Evolutionary conservation across 1,140 invertebrate genomes (phyloP), one percentile per base, ranked within the genome.

Genomic region (Paralvinella palmiformis): DNA sequence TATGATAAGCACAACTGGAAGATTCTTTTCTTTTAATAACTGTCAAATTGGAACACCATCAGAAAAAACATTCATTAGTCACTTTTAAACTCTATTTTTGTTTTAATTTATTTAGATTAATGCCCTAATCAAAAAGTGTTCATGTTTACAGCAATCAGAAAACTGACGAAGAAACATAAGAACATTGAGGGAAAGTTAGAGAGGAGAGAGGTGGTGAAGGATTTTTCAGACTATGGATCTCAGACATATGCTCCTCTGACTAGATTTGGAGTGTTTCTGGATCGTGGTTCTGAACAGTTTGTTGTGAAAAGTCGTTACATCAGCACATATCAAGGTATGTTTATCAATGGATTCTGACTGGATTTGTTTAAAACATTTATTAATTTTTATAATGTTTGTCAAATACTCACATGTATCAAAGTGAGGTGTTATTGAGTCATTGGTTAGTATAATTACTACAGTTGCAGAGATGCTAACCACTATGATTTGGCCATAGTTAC

Each of bases 191-290:
- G 67, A 0, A 75, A 73, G 62, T 58, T 74, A 5, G 69, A 75
- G 27, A 66, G 73, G 36, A 64, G 75, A 4, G 72, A 79, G 44
- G 71, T 81, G 2, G 75, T 79, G 56, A 55, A 74, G 0, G 79
- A 82, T 1, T 81, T 76, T 65, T 48, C 72, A 1, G 67, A 75
- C 35, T 73, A 66, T 64, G 73, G 71, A 24, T 79, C 78, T 7
- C 75, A 79, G 66, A 70, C 73, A 1, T 82, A 79, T 67, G 80
- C 80, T 7, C 81, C 81, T 15, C 66, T 79, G 29, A 81, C 79
- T 4, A 59, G 81, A 17, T 71, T 79, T 31, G 81, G 80, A 6
- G 72, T 79, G 31, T 82, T 81, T 67, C 63, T 78, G 3, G 80
- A 82, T 57, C 68, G 75, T 10, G 73, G 73, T 41, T 79, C 79